A percentile compares a stretch with the other conserved stretches of the same genome.
These are phyloP conservation scores for Galeopsomyia nigrocyanea DNA, from an alignment of 2,888 invertebrate species.

Conservation along the genomic window DNA sequence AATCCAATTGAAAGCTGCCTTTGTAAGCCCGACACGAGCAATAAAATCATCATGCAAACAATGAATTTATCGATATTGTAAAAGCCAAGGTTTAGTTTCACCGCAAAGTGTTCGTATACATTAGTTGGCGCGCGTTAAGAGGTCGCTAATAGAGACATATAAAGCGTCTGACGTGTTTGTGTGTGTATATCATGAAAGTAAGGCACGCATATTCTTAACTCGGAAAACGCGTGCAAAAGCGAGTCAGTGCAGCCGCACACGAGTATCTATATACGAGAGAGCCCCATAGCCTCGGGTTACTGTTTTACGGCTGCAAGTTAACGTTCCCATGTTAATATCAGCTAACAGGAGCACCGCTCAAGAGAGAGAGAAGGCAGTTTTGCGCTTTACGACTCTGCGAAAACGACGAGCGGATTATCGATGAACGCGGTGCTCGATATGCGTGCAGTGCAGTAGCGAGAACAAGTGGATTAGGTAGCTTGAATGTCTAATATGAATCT, in stretches of 20 bases:
- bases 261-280: no score
- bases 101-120: conserved; percentile 28
- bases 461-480: conserved; percentile 34
- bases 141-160: conserved; percentile 37
- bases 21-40: no score
- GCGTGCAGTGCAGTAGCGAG: neutral
- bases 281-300: no score
- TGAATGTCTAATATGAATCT: conserved; percentile 17
- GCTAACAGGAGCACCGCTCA: conserved; percentile 38
- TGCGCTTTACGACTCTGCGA: conserved; percentile 29
- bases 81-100: no score
- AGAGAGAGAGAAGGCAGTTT: conserved; percentile 30
- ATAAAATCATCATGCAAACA: no score
- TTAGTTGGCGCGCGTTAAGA: conserved; percentile 33
- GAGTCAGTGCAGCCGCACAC: no score
- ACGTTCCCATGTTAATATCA: conserved; percentile 41
- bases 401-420: conserved; percentile 33
- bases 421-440: conserved; percentile 9
- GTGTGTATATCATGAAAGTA: no score
- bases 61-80: no score
- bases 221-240: no score
- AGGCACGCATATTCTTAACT: no score
- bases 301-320: conserved; percentile 47
- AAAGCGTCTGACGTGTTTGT: no score
- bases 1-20: no score